Evolutionary conservation across 2,888 invertebrate species (phyloP), one percentile per base, ranked within the genome.

Genomic region (Caenorhabditis sinica): DNA sequence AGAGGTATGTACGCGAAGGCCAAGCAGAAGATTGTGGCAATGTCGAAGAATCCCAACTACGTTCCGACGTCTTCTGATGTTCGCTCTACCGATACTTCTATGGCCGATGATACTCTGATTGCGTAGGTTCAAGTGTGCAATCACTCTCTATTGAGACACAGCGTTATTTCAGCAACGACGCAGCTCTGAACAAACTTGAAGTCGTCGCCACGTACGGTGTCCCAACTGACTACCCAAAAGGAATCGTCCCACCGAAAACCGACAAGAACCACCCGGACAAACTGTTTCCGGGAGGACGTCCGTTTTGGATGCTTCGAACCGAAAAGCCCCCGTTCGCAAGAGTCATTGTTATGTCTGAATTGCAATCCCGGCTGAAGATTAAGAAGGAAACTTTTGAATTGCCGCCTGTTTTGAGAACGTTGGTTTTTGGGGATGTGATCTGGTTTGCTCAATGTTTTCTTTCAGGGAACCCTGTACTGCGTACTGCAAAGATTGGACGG

Each of bases 251-350:
- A 2, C 23, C 40, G 15, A 69, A 69, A 69, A 51, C 15, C 17
- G 61, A 69, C 49, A 69, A 61, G 25, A 69, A 51, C 28, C 77
- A 77, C 40, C 77, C 77, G 49, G 77, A 77, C 13, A 58, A 60
- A 30, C 61, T 77, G 77, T 77, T 77, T 60, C 77, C 77, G n/a
- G 77, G 33, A n/a, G 77, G 69, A 30, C 77, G 77, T n/a, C 77
- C 69, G 23, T 77, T 51, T 23, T 77, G 77, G 77, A 45, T 77
- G 69, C 60, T n/a, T 51, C 68, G 69, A 23, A 58, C 61, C 45
- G 77, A 69, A 49, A 77, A 77, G 51, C 77, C 77, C 13, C 77
- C 77, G 9, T 49, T 60, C 33, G 77, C 77, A 8, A 77, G 45
- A 51, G 77, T 77, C 9, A 69, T 77, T 20, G 49, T 69, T 51